Evolutionary conservation across 1,140 invertebrate species (phyloP).

Genomic region (Dendroctonus ponderosae): DNA sequence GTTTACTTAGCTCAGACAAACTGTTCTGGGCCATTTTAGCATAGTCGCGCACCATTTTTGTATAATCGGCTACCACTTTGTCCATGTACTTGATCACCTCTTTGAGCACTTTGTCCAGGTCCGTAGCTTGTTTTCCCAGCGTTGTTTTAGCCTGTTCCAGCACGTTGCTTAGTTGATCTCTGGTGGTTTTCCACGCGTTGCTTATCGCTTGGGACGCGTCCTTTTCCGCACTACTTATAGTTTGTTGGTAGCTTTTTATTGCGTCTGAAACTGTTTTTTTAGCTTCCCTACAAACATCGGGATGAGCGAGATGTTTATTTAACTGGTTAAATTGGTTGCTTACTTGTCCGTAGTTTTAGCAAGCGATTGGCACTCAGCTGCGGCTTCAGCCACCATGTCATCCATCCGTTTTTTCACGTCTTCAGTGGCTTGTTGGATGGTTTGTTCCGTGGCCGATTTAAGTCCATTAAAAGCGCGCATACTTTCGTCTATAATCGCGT

Average conservation of each 20-base stretch:
- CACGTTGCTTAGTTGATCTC: background rate
- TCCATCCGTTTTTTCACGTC: conserved; percentile 2
- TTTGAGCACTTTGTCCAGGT: conserved; percentile 8
- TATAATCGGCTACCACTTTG: background rate
- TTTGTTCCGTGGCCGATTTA: conserved; percentile 2
- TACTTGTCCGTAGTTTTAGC: conserved; percentile 13
- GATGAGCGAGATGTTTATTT: background rate
- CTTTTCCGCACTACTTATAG: background rate
- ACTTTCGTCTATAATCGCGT: background rate
- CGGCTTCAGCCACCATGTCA: background rate
- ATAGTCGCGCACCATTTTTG: background rate
- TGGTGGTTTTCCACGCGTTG: background rate
- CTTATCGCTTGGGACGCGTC: conserved; percentile 1
- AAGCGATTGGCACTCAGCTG: background rate
- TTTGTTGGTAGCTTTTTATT: conserved; percentile 1
- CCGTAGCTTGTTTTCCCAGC: conserved; percentile 1
- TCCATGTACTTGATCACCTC: conserved; percentile 7
- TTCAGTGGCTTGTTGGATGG: background rate
- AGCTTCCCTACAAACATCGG: background rate
- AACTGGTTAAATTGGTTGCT: background rate
- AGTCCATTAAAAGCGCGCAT: background rate
- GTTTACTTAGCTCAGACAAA: background rate
- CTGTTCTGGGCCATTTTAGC: background rate
- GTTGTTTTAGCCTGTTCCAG: conserved; percentile 1
- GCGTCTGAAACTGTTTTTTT: background rate